Evolutionary conservation across 2,797 vertebrate species (phyloP).

Genomic region (Garrulus glandarius): DNA sequence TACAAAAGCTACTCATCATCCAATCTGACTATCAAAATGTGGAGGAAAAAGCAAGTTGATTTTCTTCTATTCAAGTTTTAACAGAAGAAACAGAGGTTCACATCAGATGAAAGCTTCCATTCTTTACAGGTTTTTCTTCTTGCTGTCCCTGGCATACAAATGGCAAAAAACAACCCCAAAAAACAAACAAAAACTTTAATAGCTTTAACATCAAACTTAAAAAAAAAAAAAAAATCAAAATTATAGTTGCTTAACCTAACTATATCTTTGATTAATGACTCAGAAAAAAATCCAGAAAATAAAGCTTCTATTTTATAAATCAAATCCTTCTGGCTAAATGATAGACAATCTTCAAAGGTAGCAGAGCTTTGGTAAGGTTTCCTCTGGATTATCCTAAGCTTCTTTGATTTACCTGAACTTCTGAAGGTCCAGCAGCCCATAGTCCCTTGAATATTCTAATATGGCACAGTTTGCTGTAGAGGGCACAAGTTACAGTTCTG

Average conservation of each 20-base stretch:
- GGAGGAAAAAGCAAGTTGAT: background rate
- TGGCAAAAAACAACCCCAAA: background rate
- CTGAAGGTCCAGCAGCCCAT: background rate
- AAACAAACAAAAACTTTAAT: background rate
- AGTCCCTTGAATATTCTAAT: background rate
- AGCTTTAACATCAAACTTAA: background rate
- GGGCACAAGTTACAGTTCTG: background rate
- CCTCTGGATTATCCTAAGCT: background rate
- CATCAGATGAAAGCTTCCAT: background rate
- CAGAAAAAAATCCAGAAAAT: background rate
- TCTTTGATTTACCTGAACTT: background rate
- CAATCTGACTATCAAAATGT: background rate
- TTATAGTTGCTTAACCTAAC: background rate
- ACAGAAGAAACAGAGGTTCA: background rate
- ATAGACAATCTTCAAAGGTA: background rate
- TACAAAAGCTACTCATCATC: background rate
- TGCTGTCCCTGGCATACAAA: background rate
- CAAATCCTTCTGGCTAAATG: background rate
- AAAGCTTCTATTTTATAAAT: background rate
- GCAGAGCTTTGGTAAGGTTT: background rate
- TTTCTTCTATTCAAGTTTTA: constrained; percentile 12
- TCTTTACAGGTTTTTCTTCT: background rate
- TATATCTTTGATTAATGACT: background rate
- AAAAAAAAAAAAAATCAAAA: background rate
- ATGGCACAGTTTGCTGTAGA: background rate